Evolutionary conservation across 92 coral and sea anemone species (phyloP), one percentile per base, ranked within the genome.

Genomic region (Epizoanthus scotinus): DNA sequence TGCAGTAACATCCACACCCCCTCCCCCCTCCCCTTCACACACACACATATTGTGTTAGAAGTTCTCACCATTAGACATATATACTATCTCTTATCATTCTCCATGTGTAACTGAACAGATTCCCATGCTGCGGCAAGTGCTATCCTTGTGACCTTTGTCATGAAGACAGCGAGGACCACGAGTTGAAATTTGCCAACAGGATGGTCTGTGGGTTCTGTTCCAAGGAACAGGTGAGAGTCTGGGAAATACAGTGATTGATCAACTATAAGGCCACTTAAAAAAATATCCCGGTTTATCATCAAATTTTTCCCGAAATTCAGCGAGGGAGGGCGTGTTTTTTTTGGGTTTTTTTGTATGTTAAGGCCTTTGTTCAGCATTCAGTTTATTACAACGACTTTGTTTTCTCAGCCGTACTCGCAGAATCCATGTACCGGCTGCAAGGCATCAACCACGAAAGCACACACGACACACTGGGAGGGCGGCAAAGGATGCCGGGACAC

Each of bases 41-140:
- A 34, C 2, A 34, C 40, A 34, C 40, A 0, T 0, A 34, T 34
- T 34, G 6, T 55, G 53, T 27, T 53, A 27, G 58, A 29, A 34
- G 40, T 6, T 34, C 40, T 34, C 0, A 34, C 4, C 3, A 34
- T 34, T 34, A 3, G 40, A 34, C n/a, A n/a, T n/a, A 34, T 6
- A 0, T 3, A 6, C 36, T 3, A 29, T 50, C 0, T 63, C 40
- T 42, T 6, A 31, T 65, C 62, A 5, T 67, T 36, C 14, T n/a
- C 19, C 71, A 24, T 8, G n/a, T 27, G 52, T 40, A 20, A 5
- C 20, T 27, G 47, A 15, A 29, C 34, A 92, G 98, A 74, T 94
- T 94, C n/a, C 97, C 98, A 13, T 94, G 98, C 65, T 94, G 98
- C 84, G 98, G 98, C 0, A 94, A 92, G 62, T 90, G 98, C 71